Conservation (phyloP, 64 coral and sea anemone species). For the Porites lutea region DNA sequence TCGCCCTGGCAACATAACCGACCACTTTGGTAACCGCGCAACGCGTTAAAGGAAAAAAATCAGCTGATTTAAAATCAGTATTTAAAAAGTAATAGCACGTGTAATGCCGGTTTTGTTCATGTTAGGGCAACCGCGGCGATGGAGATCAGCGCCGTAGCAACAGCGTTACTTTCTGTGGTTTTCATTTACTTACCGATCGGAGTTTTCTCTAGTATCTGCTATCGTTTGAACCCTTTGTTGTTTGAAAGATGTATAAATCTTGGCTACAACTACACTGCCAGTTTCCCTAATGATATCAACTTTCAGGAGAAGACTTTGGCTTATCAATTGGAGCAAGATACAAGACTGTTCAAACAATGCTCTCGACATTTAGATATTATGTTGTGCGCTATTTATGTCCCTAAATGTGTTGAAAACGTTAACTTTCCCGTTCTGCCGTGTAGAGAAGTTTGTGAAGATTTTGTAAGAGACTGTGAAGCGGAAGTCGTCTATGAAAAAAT, state of each 20-base stretch:
- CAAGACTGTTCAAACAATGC: slow-evolving; percentile 14
- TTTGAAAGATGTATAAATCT: slow-evolving; percentile 19
- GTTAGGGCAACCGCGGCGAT: not conserved
- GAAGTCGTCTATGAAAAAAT: slow-evolving; percentile 29
- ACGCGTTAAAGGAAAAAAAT: slow-evolving; percentile 2
- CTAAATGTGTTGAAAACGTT: slow-evolving; percentile 30
- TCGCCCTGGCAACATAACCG: not conserved
- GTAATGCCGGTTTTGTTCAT: not conserved
- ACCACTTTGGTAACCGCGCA: not conserved
- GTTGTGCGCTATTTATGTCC: slow-evolving; percentile 22
- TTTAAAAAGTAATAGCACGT: not conserved
- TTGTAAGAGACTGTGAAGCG: slow-evolving; percentile 43
- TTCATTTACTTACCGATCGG: not conserved
- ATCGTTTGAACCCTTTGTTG: slow-evolving; percentile 8
- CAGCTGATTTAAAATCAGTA: not conserved
- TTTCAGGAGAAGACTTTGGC: slow-evolving; percentile 3
- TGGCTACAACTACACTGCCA: not conserved
- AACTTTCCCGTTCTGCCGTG: slow-evolving; percentile 55
- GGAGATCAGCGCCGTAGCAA: not conserved
- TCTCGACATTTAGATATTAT: slow-evolving; percentile 19
- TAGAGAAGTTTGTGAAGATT: slow-evolving; percentile 47
- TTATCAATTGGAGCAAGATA: not conserved
- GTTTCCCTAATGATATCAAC: slow-evolving; percentile 2
- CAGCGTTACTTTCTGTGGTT: not conserved
- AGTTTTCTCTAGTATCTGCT: slow-evolving; percentile 1